Conservation (phyloP, 2,113 vertebrate species). For the Holacanthus passer region DNA sequence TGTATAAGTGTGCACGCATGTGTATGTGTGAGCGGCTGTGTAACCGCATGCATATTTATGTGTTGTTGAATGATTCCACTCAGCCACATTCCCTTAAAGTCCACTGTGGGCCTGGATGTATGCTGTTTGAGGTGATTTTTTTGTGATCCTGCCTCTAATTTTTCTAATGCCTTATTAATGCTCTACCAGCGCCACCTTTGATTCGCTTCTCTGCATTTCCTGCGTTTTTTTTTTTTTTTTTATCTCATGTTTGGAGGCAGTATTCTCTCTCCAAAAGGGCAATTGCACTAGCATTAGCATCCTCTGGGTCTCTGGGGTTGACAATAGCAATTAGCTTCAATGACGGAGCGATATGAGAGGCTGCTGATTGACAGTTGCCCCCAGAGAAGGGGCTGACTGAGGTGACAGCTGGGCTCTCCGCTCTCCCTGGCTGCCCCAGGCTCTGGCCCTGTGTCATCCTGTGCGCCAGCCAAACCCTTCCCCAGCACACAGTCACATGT, state of each 20-base stretch:
- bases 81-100: slow-evolving; percentile 61
- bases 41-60: slow-evolving; percentile 63
- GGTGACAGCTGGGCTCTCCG: slow-evolving; percentile 83
- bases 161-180: slow-evolving; percentile 76
- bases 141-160: slow-evolving; percentile 80
- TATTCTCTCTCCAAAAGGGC: slow-evolving; percentile 80
- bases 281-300: slow-evolving; percentile 78
- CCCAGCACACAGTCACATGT: slow-evolving; percentile 69
- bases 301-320: slow-evolving; percentile 80
- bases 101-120: slow-evolving; percentile 48
- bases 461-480: slow-evolving; percentile 76
- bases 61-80: slow-evolving; percentile 60
- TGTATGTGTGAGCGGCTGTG: slow-evolving; percentile 39
- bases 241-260: slow-evolving; percentile 78
- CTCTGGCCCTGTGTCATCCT: slow-evolving; percentile 82
- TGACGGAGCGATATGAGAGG: slow-evolving; percentile 78
- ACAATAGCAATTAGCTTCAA: slow-evolving; percentile 85
- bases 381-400: slow-evolving; percentile 83
- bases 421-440: slow-evolving; percentile 80
- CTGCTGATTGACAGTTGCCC: slow-evolving; percentile 82
- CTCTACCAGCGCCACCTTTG: slow-evolving; percentile 74
- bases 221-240: slow-evolving; percentile 65
- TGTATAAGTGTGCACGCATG: slow-evolving; percentile 58
- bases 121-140: slow-evolving; percentile 60
- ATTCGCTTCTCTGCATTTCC: slow-evolving; percentile 69